Evolutionary conservation across 2,113 vertebrate genomes (phyloP).

Genomic region (Marcusenius ussheri): DNA sequence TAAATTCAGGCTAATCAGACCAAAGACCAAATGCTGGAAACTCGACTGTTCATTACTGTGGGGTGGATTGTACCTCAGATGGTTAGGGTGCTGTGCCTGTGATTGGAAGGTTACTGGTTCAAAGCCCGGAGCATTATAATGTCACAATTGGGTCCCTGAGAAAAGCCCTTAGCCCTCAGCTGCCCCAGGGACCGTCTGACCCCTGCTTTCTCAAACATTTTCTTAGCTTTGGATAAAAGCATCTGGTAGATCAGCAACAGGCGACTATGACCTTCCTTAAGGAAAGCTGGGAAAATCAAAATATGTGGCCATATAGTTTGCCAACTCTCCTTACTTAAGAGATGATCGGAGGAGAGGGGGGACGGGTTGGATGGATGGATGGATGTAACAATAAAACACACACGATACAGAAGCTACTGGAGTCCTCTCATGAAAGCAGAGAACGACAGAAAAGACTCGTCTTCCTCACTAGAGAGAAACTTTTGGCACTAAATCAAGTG

Average conservation of each 20-base stretch:
- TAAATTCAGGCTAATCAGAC: not conserved
- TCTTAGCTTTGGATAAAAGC: not conserved
- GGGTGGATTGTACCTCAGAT: not conserved
- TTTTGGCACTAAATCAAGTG: not conserved
- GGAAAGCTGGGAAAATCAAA: not conserved
- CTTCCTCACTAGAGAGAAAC: not conserved
- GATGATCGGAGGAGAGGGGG: not conserved
- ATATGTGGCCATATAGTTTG: not conserved
- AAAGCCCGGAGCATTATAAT: not conserved
- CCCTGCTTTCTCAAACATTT: not conserved
- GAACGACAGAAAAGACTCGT: not conserved
- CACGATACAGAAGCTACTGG: not conserved
- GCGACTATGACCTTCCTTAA: not conserved
- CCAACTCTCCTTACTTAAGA: not conserved
- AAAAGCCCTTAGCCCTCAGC: not conserved
- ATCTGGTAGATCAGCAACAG: not conserved
- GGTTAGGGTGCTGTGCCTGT: not conserved
- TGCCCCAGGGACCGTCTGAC: not conserved
- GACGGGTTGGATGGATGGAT: not conserved
- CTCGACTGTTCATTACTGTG: not conserved
- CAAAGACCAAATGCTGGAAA: not conserved
- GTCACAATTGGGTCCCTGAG: not conserved
- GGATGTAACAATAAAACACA: not conserved
- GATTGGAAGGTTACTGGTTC: not conserved
- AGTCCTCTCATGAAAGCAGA: not conserved